A percentile compares a stretch with the other conserved stretches of the same genome.
Evolutionary conservation across 2,888 invertebrate species (phyloP).

Genomic region (Napeogenes sylphis): DNA sequence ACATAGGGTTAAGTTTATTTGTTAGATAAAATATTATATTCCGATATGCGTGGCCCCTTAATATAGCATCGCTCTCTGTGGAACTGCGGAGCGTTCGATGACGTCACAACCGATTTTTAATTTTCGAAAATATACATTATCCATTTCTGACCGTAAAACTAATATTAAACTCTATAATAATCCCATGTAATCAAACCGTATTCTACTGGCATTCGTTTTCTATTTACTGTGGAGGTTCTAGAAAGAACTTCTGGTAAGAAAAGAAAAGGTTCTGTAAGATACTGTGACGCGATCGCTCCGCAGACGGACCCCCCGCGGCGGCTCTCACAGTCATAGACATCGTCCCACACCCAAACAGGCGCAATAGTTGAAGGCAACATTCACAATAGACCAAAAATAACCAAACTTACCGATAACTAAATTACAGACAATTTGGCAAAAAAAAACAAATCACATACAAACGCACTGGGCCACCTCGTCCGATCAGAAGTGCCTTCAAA

Average conservation of each 20-base stretch:
- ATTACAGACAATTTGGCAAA: conserved; percentile 42
- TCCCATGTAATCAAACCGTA: conserved; percentile 33
- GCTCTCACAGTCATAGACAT: conserved; percentile 86
- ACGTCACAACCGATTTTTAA: conserved; percentile 22
- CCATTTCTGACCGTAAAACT: conserved; percentile 28
- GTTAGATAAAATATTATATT: conserved; percentile 66
- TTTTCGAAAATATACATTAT: conserved; percentile 30
- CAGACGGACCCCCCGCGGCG: conserved; percentile 64
- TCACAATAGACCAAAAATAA: conserved; percentile 64
- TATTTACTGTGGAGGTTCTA: conserved; percentile 3
- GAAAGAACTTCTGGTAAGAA: too few relatives aligned
- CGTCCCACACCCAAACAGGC: conserved; percentile 82
- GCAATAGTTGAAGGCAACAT: conserved; percentile 89
- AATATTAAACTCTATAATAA: conserved; percentile 32
- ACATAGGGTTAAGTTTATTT: conserved; percentile 74
- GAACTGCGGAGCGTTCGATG: conserved; percentile 48
- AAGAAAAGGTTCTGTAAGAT: conserved; percentile 17
- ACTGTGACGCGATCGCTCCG: conserved; percentile 42
- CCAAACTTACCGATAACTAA: conserved; percentile 38
- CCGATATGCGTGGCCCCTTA: conserved; percentile 54
- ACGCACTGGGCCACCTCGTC: conserved; percentile 94
- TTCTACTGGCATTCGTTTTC: conserved; percentile 33
- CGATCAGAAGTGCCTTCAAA: conserved; percentile 96
- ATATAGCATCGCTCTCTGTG: conserved; percentile 31
- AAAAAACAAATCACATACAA: conserved; percentile 75